Percentiles rank a stretch among this genome's conserved stretches.
These are phyloP conservation scores for Phengaris arion DNA, from an alignment of 2,888 invertebrate genomes.

Conservation along the genomic window DNA sequence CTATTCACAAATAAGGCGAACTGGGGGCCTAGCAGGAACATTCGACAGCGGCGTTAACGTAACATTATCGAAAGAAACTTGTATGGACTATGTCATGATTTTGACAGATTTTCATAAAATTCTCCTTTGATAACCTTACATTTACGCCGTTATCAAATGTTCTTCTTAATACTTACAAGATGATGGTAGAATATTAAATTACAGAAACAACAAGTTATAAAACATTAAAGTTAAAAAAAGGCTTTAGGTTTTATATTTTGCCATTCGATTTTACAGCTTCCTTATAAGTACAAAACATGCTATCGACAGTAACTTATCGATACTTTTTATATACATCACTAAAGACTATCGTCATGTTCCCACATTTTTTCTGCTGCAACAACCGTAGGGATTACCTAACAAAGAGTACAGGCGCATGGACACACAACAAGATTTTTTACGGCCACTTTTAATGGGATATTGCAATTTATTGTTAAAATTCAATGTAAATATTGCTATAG, in stretches of 20 bases:
- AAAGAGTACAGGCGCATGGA: constrained; percentile 55
- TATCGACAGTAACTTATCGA: constrained; percentile 32
- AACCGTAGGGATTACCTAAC: constrained; percentile 63
- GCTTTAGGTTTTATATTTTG: neutral
- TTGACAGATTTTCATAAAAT: no score
- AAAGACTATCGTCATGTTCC: constrained; percentile 53
- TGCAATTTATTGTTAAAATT: constrained; percentile 39
- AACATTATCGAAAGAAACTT: no score
- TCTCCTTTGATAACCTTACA: no score
- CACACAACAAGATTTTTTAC: constrained; percentile 72
- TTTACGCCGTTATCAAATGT: no score
- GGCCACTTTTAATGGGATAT: constrained; percentile 66
- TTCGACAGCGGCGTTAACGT: no score
- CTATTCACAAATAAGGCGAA: no score
- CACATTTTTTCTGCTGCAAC: constrained; percentile 62
- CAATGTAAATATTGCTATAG: constrained; percentile 10
- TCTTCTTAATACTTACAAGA: neutral
- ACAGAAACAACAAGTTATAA: no score
- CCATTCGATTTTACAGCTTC: neutral
- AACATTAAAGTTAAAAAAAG: no score
- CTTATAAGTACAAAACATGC: neutral
- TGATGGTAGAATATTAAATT: neutral
- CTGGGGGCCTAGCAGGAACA: no score
- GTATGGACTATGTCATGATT: no score
- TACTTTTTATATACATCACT: constrained; percentile 44